Percentiles rank a stretch among this genome's conserved stretches.
Evolutionary conservation across 2,797 vertebrate genomes (phyloP).

Genomic region (Merluccius polli): DNA sequence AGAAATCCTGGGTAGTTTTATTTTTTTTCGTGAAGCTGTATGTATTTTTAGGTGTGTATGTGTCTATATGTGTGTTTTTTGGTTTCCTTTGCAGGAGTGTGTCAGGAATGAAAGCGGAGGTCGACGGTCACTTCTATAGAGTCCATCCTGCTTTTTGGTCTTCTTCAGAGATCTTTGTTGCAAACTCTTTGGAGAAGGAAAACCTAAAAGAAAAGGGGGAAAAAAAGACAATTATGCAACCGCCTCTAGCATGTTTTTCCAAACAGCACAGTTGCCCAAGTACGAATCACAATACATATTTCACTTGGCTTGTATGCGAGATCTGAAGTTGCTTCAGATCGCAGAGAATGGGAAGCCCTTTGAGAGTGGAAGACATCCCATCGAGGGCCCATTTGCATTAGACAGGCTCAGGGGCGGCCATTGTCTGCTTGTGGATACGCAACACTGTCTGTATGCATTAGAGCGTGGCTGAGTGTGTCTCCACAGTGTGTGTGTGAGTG

Average conservation of each 20-base stretch:
- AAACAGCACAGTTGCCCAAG: no score
- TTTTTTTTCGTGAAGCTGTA: background rate
- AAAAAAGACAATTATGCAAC: conserved; percentile 6
- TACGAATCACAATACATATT: no score
- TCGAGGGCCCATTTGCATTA: conserved; percentile 43
- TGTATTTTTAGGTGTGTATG: background rate
- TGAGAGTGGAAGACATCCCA: conserved; percentile 15
- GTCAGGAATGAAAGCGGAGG: conserved; percentile 14
- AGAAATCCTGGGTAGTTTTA: conserved; percentile 5
- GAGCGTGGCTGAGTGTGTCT: conserved; percentile 56
- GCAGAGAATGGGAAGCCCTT: background rate
- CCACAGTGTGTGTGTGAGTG: conserved; percentile 29
- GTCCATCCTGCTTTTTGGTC: conserved; percentile 38
- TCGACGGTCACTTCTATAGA: conserved; percentile 29
- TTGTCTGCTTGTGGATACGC: conserved; percentile 53
- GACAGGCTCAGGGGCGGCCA: conserved; percentile 44
- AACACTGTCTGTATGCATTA: conserved; percentile 65
- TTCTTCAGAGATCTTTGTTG: conserved; percentile 6
- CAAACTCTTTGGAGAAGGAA: conserved; percentile 8
- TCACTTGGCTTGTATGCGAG: no score
- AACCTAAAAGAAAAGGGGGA: conserved; percentile 47
- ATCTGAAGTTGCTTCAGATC: no score
- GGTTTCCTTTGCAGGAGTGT: background rate
- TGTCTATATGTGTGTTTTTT: background rate
- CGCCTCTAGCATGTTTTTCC: no score